Conservation (phyloP, 2,113 vertebrate genomes). For the Chamaea fasciata region DNA sequence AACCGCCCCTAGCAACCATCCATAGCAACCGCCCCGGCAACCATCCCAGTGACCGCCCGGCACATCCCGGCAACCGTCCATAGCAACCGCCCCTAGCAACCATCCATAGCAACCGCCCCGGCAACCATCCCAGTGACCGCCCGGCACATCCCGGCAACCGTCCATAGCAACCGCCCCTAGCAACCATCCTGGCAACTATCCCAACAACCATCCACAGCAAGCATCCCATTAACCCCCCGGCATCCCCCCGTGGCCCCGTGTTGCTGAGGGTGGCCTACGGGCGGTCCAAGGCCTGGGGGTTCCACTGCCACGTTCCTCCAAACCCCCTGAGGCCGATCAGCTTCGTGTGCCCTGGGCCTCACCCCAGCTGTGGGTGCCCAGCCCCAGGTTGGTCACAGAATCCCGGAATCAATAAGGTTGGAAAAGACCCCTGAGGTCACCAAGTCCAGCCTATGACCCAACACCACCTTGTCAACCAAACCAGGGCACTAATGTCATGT, state of each 20-base stretch:
- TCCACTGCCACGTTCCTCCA: fast-evolving
- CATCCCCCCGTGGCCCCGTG: fast-evolving
- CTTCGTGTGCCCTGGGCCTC: fast-evolving
- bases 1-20: background rate
- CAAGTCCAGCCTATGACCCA: background rate
- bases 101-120: fast-evolving
- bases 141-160: fast-evolving
- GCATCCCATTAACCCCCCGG: background rate
- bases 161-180: background rate
- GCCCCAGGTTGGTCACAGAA: fast-evolving
- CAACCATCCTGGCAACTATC: background rate
- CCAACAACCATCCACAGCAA: background rate
- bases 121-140: no score
- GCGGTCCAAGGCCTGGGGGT: fast-evolving
- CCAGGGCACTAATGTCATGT: background rate
- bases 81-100: fast-evolving
- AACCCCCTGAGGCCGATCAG: background rate
- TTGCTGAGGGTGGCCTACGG: background rate
- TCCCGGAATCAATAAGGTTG: fast-evolving
- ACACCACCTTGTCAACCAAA: background rate
- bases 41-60: no score
- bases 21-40: background rate
- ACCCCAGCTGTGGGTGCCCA: no score
- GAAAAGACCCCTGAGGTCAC: background rate
- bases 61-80: background rate